Conservation (phyloP, 2,113 vertebrate genomes). For the Hystrix brachyura region DNA sequence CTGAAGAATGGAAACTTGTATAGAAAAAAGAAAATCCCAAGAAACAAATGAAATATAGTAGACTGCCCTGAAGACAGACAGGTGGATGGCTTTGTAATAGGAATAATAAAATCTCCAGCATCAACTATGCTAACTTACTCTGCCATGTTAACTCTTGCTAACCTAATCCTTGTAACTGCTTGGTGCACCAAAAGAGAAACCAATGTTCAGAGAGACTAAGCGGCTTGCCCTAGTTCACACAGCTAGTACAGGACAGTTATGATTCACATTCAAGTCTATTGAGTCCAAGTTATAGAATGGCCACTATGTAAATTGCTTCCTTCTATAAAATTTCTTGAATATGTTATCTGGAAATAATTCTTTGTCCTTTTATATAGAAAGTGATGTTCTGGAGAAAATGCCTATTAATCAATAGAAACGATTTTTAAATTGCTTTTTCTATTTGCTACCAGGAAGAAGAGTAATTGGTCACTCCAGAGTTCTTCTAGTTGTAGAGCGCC, state of each 20-base stretch:
- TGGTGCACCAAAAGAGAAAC: neutral
- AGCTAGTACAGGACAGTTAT: neutral
- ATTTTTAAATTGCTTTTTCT: conserved; percentile 63
- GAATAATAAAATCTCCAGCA: neutral
- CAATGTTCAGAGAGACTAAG: neutral
- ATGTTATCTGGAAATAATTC: conserved; percentile 32
- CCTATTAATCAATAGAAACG: conserved; percentile 54
- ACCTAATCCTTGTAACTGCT: neutral
- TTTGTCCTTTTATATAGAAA: neutral
- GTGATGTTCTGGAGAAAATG: conserved; percentile 40
- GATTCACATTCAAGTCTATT: neutral
- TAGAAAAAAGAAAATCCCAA: neutral
- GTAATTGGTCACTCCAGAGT: conserved; percentile 60
- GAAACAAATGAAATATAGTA: neutral
- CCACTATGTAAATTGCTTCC: neutral
- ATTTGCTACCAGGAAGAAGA: conserved; percentile 43
- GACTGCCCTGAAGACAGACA: neutral
- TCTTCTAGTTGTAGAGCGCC: neutral
- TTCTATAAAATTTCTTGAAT: neutral
- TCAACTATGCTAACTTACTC: neutral
- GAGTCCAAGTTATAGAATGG: neutral
- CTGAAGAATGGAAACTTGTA: neutral
- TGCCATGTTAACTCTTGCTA: neutral
- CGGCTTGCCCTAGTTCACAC: neutral
- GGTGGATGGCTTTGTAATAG: neutral